Evolutionary conservation across 2,797 vertebrate species (phyloP).

Genomic region (Sardinella longiceps): DNA sequence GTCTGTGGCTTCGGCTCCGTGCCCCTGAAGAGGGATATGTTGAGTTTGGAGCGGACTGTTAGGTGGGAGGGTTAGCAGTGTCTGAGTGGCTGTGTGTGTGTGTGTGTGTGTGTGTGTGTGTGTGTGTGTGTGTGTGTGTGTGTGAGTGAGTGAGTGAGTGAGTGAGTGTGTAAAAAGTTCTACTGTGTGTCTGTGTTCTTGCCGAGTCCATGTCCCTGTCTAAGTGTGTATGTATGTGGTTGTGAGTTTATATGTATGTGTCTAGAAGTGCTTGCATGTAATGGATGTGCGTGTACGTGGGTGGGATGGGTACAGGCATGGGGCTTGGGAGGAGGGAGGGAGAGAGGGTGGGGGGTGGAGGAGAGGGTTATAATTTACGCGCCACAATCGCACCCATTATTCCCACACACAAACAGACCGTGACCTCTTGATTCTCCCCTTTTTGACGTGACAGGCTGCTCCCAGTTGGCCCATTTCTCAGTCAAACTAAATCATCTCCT

Average conservation of each 20-base stretch:
- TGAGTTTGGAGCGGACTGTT: conserved; percentile 59
- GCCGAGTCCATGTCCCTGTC: background rate
- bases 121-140: no score
- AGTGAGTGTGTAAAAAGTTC: background rate
- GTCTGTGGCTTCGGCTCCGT: conserved; percentile 73
- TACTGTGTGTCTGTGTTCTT: background rate
- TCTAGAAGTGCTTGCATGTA: conserved; percentile 12
- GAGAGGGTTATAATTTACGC: conserved; percentile 54
- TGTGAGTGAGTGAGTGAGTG: no score
- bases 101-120: background rate
- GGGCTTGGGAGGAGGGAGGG: no score
- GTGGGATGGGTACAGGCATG: conserved; percentile 25
- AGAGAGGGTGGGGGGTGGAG: background rate
- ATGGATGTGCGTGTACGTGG: conserved; percentile 34
- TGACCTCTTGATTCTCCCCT: conserved; percentile 57
- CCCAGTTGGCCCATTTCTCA: conserved; percentile 52
- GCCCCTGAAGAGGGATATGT: conserved; percentile 62
- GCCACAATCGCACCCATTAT: conserved; percentile 46
- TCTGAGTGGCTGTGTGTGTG: conserved; percentile 35
- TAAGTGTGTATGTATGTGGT: conserved; percentile 18
- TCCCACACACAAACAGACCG: conserved; percentile 43
- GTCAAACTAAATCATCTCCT: conserved; percentile 59
- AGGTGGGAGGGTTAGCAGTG: conserved; percentile 57
- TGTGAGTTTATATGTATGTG: conserved; percentile 30
- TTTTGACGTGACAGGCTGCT: conserved; percentile 53